Conservation (phyloP, 2,113 vertebrate genomes). For the Rynchops niger region DNA sequence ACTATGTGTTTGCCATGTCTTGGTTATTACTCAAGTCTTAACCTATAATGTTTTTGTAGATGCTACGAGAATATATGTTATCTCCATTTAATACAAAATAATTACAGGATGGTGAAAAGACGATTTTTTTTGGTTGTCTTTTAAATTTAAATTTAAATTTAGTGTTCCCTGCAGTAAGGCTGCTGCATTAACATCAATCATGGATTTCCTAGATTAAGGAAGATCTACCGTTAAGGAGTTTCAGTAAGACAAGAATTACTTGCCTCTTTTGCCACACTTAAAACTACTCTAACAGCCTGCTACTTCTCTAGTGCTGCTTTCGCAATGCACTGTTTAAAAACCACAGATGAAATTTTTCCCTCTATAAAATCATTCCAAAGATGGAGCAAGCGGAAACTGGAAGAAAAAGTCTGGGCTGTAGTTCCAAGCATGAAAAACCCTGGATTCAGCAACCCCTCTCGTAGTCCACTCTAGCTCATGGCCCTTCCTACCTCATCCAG, state of each 20-base stretch:
- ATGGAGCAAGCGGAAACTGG: background rate
- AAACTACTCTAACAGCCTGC: background rate
- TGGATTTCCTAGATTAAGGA: background rate
- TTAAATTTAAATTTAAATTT: background rate
- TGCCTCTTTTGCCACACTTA: background rate
- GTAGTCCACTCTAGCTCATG: fast-evolving
- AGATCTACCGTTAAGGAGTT: background rate
- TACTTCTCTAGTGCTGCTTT: background rate
- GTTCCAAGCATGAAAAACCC: background rate
- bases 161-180: background rate
- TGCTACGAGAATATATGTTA: background rate
- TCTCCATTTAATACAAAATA: background rate
- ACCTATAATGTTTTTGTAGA: background rate
- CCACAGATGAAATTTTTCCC: background rate
- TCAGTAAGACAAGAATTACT: background rate
- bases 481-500: background rate
- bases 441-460: background rate
- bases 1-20: background rate
- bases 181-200: background rate
- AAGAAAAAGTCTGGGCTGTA: background rate
- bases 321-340: background rate
- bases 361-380: background rate
- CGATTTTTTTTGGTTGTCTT: background rate
- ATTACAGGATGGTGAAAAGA: background rate
- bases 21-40: background rate